These are phyloP conservation scores for Zelleria hepariella DNA, from an alignment of 2,888 invertebrate genomes.

Conservation along the genomic window DNA sequence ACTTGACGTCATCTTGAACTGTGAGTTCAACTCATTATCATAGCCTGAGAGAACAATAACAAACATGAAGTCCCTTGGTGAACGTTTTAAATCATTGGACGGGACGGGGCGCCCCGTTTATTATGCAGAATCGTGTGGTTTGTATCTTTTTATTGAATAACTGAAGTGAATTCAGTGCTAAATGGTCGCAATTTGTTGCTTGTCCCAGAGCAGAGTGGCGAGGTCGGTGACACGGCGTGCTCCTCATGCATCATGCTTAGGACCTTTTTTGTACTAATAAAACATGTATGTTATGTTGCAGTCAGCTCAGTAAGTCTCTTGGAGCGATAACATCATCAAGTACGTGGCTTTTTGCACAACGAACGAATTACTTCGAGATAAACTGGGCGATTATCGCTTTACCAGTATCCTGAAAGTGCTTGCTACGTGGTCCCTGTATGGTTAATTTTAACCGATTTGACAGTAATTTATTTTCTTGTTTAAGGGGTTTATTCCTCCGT, in stretches of 20 bases:
- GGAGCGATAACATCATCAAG: background rate
- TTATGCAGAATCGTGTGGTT: background rate
- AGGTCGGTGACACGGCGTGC: background rate
- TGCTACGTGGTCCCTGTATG: background rate
- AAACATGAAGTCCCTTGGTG: background rate
- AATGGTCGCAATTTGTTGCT: conserved; percentile 4
- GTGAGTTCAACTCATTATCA: conserved; percentile 3
- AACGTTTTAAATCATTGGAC: background rate
- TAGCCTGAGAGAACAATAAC: background rate
- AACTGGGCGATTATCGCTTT: background rate
- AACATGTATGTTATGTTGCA: background rate
- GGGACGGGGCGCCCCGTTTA: background rate
- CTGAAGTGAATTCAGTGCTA: background rate
- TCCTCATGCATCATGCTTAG: background rate
- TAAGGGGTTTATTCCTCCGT: conserved; percentile 47
- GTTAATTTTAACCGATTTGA: conserved; percentile 31
- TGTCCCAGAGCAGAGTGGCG: background rate
- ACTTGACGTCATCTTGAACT: conserved; percentile 15
- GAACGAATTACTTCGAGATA: background rate
- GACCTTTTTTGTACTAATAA: background rate
- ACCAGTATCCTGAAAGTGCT: background rate
- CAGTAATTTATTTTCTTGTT: conserved; percentile 53
- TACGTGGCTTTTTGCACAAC: background rate
- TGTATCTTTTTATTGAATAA: background rate
- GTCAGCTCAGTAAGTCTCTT: background rate